Evolutionary conservation across 2,888 invertebrate species (phyloP).

Genomic region (Hyles lineata): DNA sequence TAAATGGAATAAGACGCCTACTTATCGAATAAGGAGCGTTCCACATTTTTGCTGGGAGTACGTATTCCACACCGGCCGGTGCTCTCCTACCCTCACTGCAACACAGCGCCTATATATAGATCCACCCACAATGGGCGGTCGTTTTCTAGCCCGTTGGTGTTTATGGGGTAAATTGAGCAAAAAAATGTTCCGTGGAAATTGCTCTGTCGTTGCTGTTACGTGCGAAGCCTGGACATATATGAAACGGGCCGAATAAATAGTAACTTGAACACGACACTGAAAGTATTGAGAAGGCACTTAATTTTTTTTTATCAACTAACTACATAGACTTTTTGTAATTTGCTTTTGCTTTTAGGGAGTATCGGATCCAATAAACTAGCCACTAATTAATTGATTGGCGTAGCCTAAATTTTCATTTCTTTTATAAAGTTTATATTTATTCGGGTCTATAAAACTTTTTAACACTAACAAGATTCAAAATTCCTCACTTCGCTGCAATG

Average conservation of each 20-base stretch:
- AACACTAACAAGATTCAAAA: too few species aligned
- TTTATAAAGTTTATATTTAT: too few species aligned
- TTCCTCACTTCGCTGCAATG: too few species aligned
- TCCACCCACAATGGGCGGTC: slow-evolving; percentile 55
- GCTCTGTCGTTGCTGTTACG: background rate
- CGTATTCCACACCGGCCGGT: background rate
- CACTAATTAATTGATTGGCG: too few species aligned
- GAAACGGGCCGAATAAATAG: background rate
- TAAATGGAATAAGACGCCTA: slow-evolving; percentile 10
- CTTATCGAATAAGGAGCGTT: slow-evolving; percentile 16
- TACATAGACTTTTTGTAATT: too few species aligned
- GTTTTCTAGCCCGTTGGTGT: slow-evolving; percentile 57
- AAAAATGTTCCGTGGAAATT: slow-evolving; percentile 34
- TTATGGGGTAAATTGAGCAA: slow-evolving; percentile 47
- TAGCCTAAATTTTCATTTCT: too few species aligned
- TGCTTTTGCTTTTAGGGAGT: background rate
- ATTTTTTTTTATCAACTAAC: too few species aligned
- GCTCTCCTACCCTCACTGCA: slow-evolving; percentile 40
- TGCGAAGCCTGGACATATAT: background rate
- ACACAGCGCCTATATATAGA: slow-evolving; percentile 58
- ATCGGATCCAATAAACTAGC: too few species aligned
- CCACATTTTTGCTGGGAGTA: slow-evolving; percentile 12
- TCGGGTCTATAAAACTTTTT: too few species aligned
- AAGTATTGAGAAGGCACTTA: background rate
- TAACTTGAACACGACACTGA: background rate